Base-by-base conservation (phyloP, 2,888 invertebrate genomes). In the Ormyrus nitidulus region DNA sequence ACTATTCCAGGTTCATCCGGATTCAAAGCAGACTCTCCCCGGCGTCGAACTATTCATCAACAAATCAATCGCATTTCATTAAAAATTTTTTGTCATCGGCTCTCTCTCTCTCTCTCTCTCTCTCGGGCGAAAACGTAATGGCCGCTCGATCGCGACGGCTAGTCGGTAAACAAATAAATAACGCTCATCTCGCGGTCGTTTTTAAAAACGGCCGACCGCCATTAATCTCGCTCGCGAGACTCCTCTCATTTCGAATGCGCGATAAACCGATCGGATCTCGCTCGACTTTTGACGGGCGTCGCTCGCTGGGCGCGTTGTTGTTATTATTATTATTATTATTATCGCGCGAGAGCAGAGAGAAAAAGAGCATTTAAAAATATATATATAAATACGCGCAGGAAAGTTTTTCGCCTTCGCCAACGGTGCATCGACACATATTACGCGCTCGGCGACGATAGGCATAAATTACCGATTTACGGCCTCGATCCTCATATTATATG, bases 401-500 rank as follows among this genome's bases (percentile, higher is more conserved):
- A 71, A 71, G 73, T 78, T 71, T 72, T 78, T 61, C 61, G 61
- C 44, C 46, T 53, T 59, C n/a, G 53, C 13, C 48, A 56, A 44
- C 62, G 73, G 54, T 78, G 72, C 78, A 73, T 61, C 66, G 72
- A 59, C 49, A 56, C 44, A 59, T 70, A 64, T 77, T 69, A 59
- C 53, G 46, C 70, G 59, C 73, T 73, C 54, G 65, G 79, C 79
- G 74, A 71, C 70, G 77, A 82, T 66, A 72, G 74, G 48, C 78
- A 80, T 83, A 81, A 76, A 81, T 81, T 62, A 81, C 62, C 77
- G 82, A 82, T 83, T 79, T 83, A 82, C 69, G 80, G 59, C 72
- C 69, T 56, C 65, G 70, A 72, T 68, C 51, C 13, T 56, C 59
- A 53, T 49, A 64, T 58, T 56, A 70, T 19, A 7, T 34, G 34